Evolutionary conservation across 2,888 invertebrate genomes (phyloP).

Genomic region (Xanthia togata): DNA sequence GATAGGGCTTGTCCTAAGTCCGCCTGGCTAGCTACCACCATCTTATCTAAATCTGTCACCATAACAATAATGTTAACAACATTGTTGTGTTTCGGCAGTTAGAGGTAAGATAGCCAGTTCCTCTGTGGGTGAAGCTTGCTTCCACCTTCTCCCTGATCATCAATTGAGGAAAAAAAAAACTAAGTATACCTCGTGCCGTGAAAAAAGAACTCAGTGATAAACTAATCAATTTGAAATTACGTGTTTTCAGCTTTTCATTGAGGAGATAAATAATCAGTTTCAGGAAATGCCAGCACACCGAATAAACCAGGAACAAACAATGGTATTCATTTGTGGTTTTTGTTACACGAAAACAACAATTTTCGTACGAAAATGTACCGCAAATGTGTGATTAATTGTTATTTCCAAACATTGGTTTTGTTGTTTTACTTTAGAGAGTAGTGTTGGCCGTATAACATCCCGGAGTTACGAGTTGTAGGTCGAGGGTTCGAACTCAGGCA

Average conservation of each 20-base stretch:
- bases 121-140: too few relatives aligned
- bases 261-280: background rate
- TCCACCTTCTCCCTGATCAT: too few relatives aligned
- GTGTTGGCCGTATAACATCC: background rate
- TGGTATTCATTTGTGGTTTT: conserved; percentile 26
- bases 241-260: background rate
- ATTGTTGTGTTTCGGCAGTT: too few relatives aligned
- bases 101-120: too few relatives aligned
- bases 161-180: too few relatives aligned
- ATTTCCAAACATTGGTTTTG: background rate
- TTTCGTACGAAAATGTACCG: conserved; percentile 4
- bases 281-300: conserved; percentile 1
- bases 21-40: too few relatives aligned
- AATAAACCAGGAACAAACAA: conserved; percentile 14
- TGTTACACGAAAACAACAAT: background rate
- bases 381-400: background rate
- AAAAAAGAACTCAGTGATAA: background rate
- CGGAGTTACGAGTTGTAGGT: background rate
- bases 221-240: background rate
- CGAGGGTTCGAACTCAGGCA: background rate
- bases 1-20: too few relatives aligned
- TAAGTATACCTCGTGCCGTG: background rate
- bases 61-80: too few relatives aligned
- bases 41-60: too few relatives aligned
- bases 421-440: background rate